Evolutionary conservation across 1,140 invertebrate species (phyloP), one percentile per base, ranked within the genome.

Genomic region (Drosophila arizonae): DNA sequence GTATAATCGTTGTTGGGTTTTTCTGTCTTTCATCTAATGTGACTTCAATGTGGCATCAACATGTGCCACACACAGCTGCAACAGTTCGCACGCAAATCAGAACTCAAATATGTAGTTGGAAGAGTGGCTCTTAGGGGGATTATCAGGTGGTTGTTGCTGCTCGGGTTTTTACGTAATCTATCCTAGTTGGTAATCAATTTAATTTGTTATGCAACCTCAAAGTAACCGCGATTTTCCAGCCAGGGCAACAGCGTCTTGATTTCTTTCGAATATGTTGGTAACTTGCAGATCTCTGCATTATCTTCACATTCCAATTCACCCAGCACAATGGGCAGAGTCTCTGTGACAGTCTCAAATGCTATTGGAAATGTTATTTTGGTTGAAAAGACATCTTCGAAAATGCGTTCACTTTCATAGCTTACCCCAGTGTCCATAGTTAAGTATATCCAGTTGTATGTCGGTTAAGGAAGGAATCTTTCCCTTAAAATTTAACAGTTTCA

Each of bases 161-260:
- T 24, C 21, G 11, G 4, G 17, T 50, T 48, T 50, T 26, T 24
- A 50, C 4, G 11, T 50, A 50, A 50, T 50, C 4, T 11, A 21
- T 50, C 5, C 46, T 11, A 50, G 46, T 50, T 50, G 46, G 6
- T 17, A 21, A 41, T 57, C n/a, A 21, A 64, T 36, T 55, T 24
- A 24, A n/a, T 15, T 26, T 11, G n/a, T 2, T 33, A 52, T 30
- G 76, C 79, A 28, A 67, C 55, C 45, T 89, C 80, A 21, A 87
- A 77, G 17, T 89, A 87, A 0, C 63, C 79, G 26, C 85, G 84
- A 71, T 84, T 80, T 39, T 87, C 79, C 45, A 87, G 17, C 84
- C 84, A 89, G n/a, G 84, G 84, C 17, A 87, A 30, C 10, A 87
- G 28, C 24, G 77, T 72, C 5, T 68, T 60, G 1, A 89, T 30